phyloP scores from a whole-genome alignment of 2,113 vertebrate genomes.

The Centropristis striata region DNA sequence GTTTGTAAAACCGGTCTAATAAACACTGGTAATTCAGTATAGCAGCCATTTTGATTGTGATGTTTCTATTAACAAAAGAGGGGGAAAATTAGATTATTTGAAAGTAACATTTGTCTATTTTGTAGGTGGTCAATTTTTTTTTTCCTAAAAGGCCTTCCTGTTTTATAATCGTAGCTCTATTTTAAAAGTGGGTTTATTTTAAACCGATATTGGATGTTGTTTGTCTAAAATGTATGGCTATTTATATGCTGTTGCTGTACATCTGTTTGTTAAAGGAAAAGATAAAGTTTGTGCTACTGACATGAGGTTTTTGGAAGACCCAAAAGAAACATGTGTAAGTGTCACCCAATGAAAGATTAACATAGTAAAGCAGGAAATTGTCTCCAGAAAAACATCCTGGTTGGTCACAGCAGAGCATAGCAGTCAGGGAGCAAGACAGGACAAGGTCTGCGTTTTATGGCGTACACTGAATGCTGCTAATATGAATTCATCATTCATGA shows the following conservation, averaged over 20 bases:
- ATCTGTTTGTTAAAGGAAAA: background rate
- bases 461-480: background rate
- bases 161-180: background rate
- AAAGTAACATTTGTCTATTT: background rate
- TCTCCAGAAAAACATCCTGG: conserved; percentile 54
- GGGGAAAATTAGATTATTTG: background rate
- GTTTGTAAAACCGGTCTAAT: conserved; percentile 7
- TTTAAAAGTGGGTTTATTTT: background rate
- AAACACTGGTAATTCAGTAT: background rate
- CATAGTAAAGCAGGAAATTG: conserved; percentile 49
- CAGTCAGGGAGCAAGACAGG: conserved; percentile 60
- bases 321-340: conserved; percentile 10
- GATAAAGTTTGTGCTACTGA: background rate
- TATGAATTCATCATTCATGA: conserved; percentile 23
- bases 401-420: conserved; percentile 29
- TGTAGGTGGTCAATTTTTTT: background rate
- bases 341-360: conserved; percentile 31
- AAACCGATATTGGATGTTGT: conserved; percentile 9
- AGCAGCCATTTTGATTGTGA: conserved; percentile 22
- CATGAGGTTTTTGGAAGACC: background rate
- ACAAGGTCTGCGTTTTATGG: conserved; percentile 42
- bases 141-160: background rate
- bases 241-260: background rate
- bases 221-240: background rate
- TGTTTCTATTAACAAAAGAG: background rate